Evolutionary conservation across 2,113 vertebrate species (phyloP).

Genomic region (Chroicocephalus ridibundus): DNA sequence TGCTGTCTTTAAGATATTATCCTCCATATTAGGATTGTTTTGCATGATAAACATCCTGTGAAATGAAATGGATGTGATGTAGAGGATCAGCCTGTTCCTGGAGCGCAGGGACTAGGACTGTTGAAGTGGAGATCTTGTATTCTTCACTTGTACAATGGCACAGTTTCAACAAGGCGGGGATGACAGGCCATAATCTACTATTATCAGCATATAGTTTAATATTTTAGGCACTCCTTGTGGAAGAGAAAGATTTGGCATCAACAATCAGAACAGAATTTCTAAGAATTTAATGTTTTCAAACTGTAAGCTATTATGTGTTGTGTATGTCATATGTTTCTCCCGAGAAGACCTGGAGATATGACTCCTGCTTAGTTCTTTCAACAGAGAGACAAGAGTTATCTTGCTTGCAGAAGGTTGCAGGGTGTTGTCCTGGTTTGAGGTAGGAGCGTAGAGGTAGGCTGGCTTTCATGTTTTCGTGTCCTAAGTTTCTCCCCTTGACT

Average conservation of each 20-base stretch:
- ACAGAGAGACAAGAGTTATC: background rate
- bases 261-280: background rate
- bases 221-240: background rate
- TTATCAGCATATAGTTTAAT: background rate
- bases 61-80: background rate
- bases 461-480: background rate
- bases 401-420: background rate
- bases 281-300: background rate
- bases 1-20: background rate
- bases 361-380: background rate
- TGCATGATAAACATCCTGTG: background rate
- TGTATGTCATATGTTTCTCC: fast-evolving
- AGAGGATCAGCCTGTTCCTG: background rate
- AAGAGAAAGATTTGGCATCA: background rate
- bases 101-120: background rate
- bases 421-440: too few relatives aligned
- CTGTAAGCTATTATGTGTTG: background rate
- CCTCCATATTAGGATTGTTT: background rate
- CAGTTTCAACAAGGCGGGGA: too few relatives aligned
- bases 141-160: background rate
- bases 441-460: background rate
- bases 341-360: fast-evolving
- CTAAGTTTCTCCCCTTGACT: background rate
- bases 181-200: background rate
- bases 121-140: background rate